Base-by-base conservation (phyloP, 2,113 vertebrate species). In the Pogonocichla stellata region DNA sequence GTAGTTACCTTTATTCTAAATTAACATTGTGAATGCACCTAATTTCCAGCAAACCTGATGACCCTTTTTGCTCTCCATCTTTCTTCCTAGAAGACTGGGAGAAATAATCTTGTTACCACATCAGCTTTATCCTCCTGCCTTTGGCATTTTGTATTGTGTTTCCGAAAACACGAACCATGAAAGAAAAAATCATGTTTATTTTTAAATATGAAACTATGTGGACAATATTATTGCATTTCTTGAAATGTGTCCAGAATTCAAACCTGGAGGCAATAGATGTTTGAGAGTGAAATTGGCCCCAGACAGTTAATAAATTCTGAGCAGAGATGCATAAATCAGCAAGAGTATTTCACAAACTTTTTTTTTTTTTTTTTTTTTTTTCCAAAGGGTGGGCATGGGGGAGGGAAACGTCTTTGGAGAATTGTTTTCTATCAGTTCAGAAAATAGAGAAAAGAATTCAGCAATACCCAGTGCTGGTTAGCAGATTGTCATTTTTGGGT, bases 401-500 rank as follows among this genome's bases (percentile, higher is more conserved):
- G 92, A 92, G 96, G 95, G 94, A 96, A 95, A 57, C 0, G 96
- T 97, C 98, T 98, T 97, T 88, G 88, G 98, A 98, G 98, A 97
- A 98, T 98, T 98, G 97, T 98, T 98, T 98, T 97, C 97, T 98
- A 97, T 97, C 97, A 95, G 96, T 96, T 97, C 97, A 97, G 97
- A 98, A 98, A 98, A 98, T 91, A 97, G 97, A 98, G 97, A 89
- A 95, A 96, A 97, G 97, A 97, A 96, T 73, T 88, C 95, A 97
- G 98, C 96, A 97, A 94, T 98, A 98, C 98, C 97, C 98, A 98
- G 97, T 80, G 97, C 98, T 98, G 97, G 98, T 98, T 98, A 98
- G 98, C 98, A 98, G 98, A 98, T 98, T 99, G 98, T 98, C 98
- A 98, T 98, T 98, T 98, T 98, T 98, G 96, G 98, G 98, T 98